Conservation (phyloP, 1,140 invertebrate species). For the Philotrypesis tridentata region DNA sequence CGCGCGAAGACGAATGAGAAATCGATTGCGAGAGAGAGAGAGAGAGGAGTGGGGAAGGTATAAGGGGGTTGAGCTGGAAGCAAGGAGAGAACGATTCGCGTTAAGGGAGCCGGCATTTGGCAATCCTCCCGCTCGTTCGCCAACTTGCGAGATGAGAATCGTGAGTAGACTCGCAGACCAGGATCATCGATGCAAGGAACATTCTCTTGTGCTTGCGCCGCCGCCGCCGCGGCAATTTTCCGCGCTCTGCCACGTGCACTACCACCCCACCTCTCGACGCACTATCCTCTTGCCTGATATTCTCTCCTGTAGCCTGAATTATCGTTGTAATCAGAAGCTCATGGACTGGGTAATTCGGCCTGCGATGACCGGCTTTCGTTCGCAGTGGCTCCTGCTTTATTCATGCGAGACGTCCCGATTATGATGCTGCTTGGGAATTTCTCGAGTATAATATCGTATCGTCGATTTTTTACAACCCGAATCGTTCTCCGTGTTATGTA, state of each 20-base stretch:
- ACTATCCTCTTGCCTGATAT: neutral
- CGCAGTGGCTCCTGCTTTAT: neutral
- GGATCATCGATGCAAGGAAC: conserved; percentile 50
- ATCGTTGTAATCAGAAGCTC: conserved; percentile 42
- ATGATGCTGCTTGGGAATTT: no score
- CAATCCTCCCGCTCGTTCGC: conserved; percentile 54
- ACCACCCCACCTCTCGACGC: neutral
- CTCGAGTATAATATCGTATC: no score
- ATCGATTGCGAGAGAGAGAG: conserved; percentile 49
- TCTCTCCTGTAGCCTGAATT: conserved; percentile 2
- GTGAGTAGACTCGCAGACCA: conserved; percentile 54
- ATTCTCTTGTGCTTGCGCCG: conserved; percentile 7
- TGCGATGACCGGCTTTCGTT: conserved; percentile 1
- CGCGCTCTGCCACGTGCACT: neutral
- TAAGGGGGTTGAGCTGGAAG: neutral
- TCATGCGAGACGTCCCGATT: no score
- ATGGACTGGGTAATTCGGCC: conserved; percentile 17
- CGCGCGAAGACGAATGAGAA: conserved; percentile 54
- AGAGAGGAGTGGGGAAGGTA: neutral
- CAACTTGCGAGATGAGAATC: conserved; percentile 57
- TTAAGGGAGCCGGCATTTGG: conserved; percentile 49
- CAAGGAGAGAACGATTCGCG: conserved; percentile 45
- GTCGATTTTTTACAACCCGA: no score
- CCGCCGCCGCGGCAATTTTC: conserved; percentile 29
- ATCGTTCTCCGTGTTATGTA: no score